Conservation (phyloP, 1,140 invertebrate species). For the Bradynema listronoti region DNA sequence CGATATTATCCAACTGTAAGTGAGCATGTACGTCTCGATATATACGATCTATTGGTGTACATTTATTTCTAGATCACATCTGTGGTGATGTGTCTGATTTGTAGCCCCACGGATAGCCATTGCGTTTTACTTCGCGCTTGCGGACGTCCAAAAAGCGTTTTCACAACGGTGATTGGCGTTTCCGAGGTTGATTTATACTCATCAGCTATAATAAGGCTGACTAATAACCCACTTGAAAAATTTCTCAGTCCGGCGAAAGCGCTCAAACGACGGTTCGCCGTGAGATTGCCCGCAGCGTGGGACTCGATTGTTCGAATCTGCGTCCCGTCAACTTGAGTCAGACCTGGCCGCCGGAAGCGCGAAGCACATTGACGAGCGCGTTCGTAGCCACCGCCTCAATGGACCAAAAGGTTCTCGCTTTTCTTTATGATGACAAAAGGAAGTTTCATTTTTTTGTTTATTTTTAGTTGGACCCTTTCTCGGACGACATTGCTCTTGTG, state of each 20-base stretch:
- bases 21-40: not conserved
- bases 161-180: conserved; percentile 64
- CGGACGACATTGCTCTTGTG: conserved; percentile 63
- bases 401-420: conserved; percentile 46
- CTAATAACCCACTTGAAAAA: not conserved
- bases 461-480: conserved; percentile 61
- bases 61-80: conserved; percentile 57
- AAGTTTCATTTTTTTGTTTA: conserved; percentile 6
- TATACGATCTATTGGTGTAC: not conserved
- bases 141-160: conserved; percentile 62
- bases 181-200: conserved; percentile 60
- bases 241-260: conserved; percentile 61
- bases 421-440: not conserved
- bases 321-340: conserved; percentile 62
- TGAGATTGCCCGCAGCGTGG: conserved; percentile 65
- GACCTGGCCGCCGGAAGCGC: conserved; percentile 64
- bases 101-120: conserved; percentile 59
- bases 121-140: conserved; percentile 62
- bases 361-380: conserved; percentile 64
- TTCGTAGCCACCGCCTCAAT: conserved; percentile 60
- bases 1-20: conserved; percentile 43
- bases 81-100: conserved; percentile 63
- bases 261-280: conserved; percentile 63
- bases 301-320: conserved; percentile 62
- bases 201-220: too few species aligned